Evolutionary conservation across 2,113 vertebrate genomes (phyloP).

Genomic region (Tauraco erythrolophus): DNA sequence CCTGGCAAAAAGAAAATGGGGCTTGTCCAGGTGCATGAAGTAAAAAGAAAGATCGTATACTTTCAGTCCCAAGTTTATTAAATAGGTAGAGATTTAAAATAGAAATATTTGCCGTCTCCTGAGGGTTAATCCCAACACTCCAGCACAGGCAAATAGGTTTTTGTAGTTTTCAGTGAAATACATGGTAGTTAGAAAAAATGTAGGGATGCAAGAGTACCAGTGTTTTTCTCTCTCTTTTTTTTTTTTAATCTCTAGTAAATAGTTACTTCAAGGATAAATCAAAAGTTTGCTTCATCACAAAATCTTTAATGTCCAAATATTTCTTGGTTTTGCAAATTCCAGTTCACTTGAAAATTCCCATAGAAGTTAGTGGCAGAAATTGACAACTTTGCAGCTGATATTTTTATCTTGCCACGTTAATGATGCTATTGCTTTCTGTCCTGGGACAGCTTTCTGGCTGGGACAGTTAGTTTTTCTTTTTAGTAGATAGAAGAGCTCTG

Average conservation of each 20-base stretch:
- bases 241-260: neutral
- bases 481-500: no score
- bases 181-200: neutral
- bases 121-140: neutral
- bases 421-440: neutral
- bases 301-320: neutral
- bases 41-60: neutral
- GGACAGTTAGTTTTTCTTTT: no score
- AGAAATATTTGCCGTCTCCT: neutral
- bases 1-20: neutral
- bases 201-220: rapidly evolving
- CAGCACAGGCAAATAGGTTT: neutral
- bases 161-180: neutral
- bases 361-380: neutral
- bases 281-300: neutral
- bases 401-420: neutral
- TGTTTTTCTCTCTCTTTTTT: neutral
- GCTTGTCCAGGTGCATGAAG: neutral
- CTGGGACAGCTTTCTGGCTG: no score
- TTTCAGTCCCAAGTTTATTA: neutral
- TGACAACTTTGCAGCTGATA: neutral
- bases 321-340: neutral
- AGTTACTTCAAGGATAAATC: neutral
- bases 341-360: neutral
- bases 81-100: neutral